Percentiles rank a stretch among this genome's conserved stretches.
phyloP scores from a whole-genome alignment of 1,140 invertebrate genomes.

The Drosophila elegans region DNA sequence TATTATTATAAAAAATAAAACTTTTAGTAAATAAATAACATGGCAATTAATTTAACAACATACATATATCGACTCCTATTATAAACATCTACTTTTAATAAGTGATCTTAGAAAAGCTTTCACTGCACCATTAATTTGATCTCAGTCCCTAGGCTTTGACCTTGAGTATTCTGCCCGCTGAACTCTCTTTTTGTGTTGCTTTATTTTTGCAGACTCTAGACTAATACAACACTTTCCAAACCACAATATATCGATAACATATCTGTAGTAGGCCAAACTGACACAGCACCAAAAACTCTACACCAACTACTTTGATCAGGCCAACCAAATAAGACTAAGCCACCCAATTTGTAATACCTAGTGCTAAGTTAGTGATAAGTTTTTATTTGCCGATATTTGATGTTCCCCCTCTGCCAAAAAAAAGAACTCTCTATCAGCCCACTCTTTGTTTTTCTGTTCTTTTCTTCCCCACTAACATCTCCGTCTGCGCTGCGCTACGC shows the following conservation, averaged over 20 bases:
- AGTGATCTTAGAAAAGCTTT: conserved; percentile 4
- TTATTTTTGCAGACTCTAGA: conserved; percentile 82
- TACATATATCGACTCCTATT: too few relatives aligned
- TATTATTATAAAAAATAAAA: too few relatives aligned
- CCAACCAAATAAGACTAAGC: conserved; percentile 41
- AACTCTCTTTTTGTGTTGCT: conserved; percentile 64
- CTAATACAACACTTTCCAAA: conserved; percentile 83
- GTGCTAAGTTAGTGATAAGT: conserved; percentile 50
- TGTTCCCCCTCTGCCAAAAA: conserved; percentile 23
- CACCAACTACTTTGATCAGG: conserved; percentile 38
- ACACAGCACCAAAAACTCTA: conserved; percentile 43
- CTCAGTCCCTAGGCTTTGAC: conserved; percentile 34
- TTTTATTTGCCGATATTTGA: conserved; percentile 21
- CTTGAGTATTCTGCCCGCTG: conserved; percentile 53
- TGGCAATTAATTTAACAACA: background rate
- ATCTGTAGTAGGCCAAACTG: conserved; percentile 75
- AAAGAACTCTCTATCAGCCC: conserved; percentile 66
- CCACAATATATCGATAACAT: conserved; percentile 84
- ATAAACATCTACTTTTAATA: too few relatives aligned
- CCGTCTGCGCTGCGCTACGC: conserved; percentile 41
- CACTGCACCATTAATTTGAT: conserved; percentile 15
- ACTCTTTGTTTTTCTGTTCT: conserved; percentile 65
- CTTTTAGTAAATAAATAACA: too few relatives aligned
- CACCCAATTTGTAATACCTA: conserved; percentile 19
- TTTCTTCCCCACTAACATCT: conserved; percentile 55